Evolutionary conservation across 1,140 invertebrate genomes (phyloP).

Genomic region (Drosophila bocki): DNA sequence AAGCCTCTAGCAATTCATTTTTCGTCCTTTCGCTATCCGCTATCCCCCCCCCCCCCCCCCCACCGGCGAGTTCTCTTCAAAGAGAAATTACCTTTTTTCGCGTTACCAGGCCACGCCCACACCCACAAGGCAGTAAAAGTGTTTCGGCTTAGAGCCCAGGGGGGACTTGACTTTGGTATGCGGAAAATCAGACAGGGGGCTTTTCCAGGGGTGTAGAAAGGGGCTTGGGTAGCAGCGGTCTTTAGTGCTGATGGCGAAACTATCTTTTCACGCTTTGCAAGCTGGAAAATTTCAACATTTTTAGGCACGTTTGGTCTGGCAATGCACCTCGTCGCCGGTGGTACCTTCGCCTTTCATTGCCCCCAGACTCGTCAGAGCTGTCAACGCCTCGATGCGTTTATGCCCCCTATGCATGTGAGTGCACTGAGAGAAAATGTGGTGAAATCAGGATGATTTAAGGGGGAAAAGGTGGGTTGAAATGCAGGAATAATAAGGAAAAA

Average conservation of each 20-base stretch:
- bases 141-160: slow-evolving; percentile 18
- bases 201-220: neutral
- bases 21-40: slow-evolving; percentile 13
- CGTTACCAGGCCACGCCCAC: slow-evolving; percentile 58
- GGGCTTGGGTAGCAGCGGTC: neutral
- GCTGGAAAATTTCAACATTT: slow-evolving; percentile 70
- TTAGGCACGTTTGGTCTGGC: slow-evolving; percentile 69
- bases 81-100: slow-evolving; percentile 76
- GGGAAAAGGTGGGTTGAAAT: too few relatives aligned
- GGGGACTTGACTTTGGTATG: slow-evolving; percentile 21
- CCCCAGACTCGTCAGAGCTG: slow-evolving; percentile 36
- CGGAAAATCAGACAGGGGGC: slow-evolving; percentile 11
- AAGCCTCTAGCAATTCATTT: slow-evolving; percentile 65
- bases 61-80: slow-evolving; percentile 43
- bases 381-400: slow-evolving; percentile 60
- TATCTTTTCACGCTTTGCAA: slow-evolving; percentile 77
- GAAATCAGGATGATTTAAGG: neutral
- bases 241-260: slow-evolving; percentile 44
- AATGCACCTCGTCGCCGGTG: slow-evolving; percentile 1
- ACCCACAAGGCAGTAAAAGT: slow-evolving; percentile 43
- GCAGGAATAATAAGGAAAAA: neutral
- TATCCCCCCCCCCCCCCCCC: slow-evolving; percentile 6
- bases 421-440: slow-evolving; percentile 3
- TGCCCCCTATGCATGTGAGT: slow-evolving; percentile 35
- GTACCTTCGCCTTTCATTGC: slow-evolving; percentile 12